Evolutionary conservation across 2,888 invertebrate species (phyloP).

Genomic region (Lamellibrachia satsuma): DNA sequence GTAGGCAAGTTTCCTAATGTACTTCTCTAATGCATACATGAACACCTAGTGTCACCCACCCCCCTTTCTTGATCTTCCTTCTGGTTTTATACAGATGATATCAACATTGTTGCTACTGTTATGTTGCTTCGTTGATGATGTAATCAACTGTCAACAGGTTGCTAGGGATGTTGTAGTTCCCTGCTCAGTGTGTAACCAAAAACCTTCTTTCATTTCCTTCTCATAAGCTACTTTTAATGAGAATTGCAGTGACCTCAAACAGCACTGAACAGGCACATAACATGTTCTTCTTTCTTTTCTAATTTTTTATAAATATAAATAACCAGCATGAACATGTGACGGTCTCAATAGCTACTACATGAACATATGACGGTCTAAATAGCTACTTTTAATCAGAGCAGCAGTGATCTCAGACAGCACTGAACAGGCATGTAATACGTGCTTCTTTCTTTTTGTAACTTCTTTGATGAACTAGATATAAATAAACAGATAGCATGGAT

Average conservation of each 20-base stretch:
- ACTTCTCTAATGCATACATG: no score
- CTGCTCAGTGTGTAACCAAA: neutral
- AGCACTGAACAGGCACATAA: neutral
- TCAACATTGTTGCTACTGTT: neutral
- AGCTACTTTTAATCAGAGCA: neutral
- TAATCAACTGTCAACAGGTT: neutral
- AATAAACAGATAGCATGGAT: neutral
- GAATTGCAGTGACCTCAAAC: conserved; percentile 2
- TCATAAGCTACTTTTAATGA: conserved; percentile 3
- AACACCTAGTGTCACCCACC: neutral
- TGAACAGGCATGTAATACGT: neutral
- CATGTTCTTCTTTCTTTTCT: neutral
- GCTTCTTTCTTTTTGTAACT: neutral
- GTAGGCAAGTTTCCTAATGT: no score
- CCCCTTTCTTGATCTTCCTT: neutral
- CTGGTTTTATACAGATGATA: neutral
- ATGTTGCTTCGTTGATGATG: neutral
- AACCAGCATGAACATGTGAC: neutral
- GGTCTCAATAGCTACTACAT: neutral
- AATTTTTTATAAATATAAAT: neutral
- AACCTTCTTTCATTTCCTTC: neutral
- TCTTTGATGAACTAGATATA: neutral
- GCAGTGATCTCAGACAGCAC: conserved; percentile 12
- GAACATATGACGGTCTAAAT: neutral
- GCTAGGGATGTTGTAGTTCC: neutral